Conservation (phyloP, 2,113 vertebrate genomes). For the Lophotis ruficrista region DNA sequence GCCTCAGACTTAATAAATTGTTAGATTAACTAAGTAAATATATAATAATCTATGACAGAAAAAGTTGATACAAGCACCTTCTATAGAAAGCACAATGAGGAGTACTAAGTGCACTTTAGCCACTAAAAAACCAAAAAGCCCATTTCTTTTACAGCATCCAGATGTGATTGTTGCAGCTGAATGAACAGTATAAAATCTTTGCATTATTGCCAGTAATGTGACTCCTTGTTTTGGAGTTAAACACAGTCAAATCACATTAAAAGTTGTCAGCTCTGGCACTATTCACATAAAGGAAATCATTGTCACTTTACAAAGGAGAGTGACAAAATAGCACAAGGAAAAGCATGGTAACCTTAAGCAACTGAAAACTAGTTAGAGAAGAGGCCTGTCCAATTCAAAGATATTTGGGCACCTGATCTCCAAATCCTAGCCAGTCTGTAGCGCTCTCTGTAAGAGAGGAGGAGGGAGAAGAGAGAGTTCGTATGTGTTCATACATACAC, state of each 20-base stretch:
- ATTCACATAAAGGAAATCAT: not conserved
- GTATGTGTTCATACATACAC: rapidly evolving
- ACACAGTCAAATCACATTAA: not conserved
- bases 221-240: not conserved
- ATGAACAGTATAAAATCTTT: not conserved
- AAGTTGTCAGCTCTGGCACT: not conserved
- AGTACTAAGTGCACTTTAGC: not conserved
- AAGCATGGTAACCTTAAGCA: not conserved
- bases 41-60: not conserved
- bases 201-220: not conserved
- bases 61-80: not conserved
- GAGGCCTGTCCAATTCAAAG: not conserved
- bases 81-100: too few species aligned
- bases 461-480: not conserved
- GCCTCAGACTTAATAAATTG: not conserved
- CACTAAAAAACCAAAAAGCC: not conserved
- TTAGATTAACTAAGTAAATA: not conserved
- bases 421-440: not conserved
- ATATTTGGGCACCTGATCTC: not conserved
- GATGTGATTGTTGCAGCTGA: not conserved
- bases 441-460: not conserved
- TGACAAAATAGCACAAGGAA: not conserved
- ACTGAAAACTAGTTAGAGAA: not conserved
- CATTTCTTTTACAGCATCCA: not conserved
- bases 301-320: too few species aligned